Conservation (phyloP, 2,113 vertebrate genomes). For the Falco punctatus region DNA sequence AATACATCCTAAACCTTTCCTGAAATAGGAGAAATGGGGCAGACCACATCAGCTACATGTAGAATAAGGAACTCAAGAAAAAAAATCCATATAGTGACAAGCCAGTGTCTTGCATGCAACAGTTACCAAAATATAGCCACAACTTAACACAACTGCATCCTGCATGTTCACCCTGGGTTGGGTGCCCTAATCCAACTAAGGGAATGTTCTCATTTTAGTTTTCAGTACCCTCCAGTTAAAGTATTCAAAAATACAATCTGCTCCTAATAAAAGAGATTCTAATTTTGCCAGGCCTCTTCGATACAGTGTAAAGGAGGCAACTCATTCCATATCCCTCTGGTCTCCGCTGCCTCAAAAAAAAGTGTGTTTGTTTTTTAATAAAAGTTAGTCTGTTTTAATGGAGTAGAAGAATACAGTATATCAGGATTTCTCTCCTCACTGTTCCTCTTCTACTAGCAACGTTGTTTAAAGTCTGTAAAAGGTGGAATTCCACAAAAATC, state of each 20-base stretch:
- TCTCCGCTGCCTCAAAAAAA: not conserved
- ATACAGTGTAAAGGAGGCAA: not conserved
- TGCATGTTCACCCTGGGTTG: no score
- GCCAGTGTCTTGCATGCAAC: not conserved
- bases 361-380: not conserved
- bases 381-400: not conserved
- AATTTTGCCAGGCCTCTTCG: not conserved
- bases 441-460: not conserved
- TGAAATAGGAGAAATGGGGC: not conserved
- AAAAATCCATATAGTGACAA: not conserved
- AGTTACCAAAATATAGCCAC: not conserved
- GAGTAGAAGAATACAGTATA: not conserved
- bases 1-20: not conserved
- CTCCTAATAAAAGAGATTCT: not conserved
- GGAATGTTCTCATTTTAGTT: not conserved
- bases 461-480: not conserved
- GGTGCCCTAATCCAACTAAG: not conserved
- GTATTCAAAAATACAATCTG: not conserved
- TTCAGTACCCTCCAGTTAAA: not conserved
- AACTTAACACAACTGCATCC: not conserved
- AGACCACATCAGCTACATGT: not conserved
- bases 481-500: not conserved
- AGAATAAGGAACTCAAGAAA: not conserved
- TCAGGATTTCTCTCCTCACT: not conserved
- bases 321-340: not conserved